Evolutionary conservation across 2,113 vertebrate genomes (phyloP), one percentile per base, ranked within the genome.

Genomic region (Columba janthina): DNA sequence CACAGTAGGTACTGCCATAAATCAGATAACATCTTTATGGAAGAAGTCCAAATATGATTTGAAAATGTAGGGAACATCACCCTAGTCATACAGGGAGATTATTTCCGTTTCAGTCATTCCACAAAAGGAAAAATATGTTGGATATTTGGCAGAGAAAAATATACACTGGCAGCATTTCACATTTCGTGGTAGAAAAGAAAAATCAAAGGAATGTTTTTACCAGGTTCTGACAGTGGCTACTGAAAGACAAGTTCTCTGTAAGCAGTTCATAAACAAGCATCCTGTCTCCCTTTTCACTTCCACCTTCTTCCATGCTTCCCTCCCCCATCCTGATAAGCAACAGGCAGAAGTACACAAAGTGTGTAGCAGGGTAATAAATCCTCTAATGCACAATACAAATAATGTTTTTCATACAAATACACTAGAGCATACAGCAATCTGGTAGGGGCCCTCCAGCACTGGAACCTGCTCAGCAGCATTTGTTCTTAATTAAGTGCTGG

Each of bases 1-100:
- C 89, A n/a, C 88, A 66, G 83, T 82, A 91, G 88, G 91, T 85
- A 94, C 28, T 70, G 50, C 65, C 57, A 58, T 94, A 96, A 97
- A 94, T 96, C 89, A 96, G 96, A 92, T 34, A 95, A 70, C 51
- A 85, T 90, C 85, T 87, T 81, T 74, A 79, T 96, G 93, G 91
- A 96, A 85, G 53, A 83, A 95, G 25, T 83, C 92, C 94, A 97
- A 87, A 31, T 25, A 67, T 6, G 8, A 57, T 71, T 94, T 94
- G 72, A 93, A 87, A 86, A 94, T 42, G 64, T 66, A 71, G 66
- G 21, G 28, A 67, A 71, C 29, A 85, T 66, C 25, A 79, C 65
- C 48, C 53, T 88, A 57, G 65, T 69, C 38, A 14, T 84, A 64
- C 17, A 79, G 34, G 46, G 91, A 96, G 66, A 77, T 74, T 4